A percentile compares a stretch with the other conserved stretches of the same genome.
Conservation (phyloP, 1,140 invertebrate species). For the Thrips palmi region DNA sequence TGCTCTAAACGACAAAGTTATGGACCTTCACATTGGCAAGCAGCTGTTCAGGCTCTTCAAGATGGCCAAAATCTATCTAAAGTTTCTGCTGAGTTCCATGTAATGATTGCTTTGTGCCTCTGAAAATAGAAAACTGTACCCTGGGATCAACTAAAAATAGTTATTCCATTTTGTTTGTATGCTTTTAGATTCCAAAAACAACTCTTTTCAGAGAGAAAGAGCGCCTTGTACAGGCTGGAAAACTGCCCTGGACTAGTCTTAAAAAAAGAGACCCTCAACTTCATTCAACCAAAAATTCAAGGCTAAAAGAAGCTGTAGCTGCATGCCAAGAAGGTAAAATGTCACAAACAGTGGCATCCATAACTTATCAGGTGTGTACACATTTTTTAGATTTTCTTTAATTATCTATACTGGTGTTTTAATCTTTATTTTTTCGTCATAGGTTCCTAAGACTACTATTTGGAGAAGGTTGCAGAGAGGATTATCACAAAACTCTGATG, state of each 20-base stretch:
- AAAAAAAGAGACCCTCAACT: constrained; percentile 28
- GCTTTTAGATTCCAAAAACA: constrained; percentile 33
- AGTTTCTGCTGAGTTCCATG: constrained; percentile 29
- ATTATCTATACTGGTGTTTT: neutral
- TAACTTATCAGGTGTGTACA: constrained; percentile 29
- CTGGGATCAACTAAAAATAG: neutral
- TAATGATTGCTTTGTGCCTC: constrained; percentile 12
- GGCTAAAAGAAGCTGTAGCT: constrained; percentile 32
- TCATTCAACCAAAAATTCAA: constrained; percentile 27
- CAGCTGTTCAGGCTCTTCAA: constrained; percentile 31
- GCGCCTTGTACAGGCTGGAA: constrained; percentile 30
- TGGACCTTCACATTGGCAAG: constrained; percentile 15
- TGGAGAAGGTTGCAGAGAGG: constrained; percentile 33
- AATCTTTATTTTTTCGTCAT: neutral
- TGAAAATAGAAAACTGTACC: neutral
- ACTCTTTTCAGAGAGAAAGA: constrained; percentile 36
- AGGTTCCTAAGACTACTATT: constrained; percentile 35
- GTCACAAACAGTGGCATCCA: constrained; percentile 35
- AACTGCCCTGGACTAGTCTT: constrained; percentile 28
- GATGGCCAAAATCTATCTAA: constrained; percentile 34
- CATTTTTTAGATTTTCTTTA: neutral
- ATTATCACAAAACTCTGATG: constrained; percentile 13
- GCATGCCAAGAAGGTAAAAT: constrained; percentile 33
- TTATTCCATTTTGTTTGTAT: neutral
- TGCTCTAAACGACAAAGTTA: constrained; percentile 23